phyloP scores from a whole-genome alignment of 2,797 vertebrate genomes.

The Synanceia verrucosa region DNA sequence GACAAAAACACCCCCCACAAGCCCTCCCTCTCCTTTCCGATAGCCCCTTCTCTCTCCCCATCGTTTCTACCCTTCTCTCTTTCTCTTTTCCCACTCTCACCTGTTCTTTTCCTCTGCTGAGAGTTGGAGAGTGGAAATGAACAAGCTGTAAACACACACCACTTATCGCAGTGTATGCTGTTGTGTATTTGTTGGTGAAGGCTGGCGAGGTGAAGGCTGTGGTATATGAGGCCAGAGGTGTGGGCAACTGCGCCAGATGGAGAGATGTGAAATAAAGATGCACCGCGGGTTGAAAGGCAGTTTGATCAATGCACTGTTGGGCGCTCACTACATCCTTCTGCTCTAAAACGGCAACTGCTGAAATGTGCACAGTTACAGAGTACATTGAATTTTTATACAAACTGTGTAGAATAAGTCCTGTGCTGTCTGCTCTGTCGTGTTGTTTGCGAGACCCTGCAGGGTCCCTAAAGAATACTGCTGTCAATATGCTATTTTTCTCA shows the following conservation, averaged over 20 bases:
- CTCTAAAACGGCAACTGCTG: slow-evolving; percentile 37
- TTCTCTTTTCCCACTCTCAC: slow-evolving; percentile 65
- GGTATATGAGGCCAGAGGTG: slow-evolving; percentile 70
- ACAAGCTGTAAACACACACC: slow-evolving; percentile 90
- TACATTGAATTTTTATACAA: slow-evolving; percentile 15
- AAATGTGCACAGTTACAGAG: slow-evolving; percentile 23
- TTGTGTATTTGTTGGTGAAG: slow-evolving; percentile 74
- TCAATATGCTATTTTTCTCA: slow-evolving; percentile 11
- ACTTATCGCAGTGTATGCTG: slow-evolving; percentile 83
- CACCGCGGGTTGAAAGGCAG: slow-evolving; percentile 65
- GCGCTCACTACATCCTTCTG: slow-evolving; percentile 33
- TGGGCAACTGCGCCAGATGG: slow-evolving; percentile 53
- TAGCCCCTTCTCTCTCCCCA: slow-evolving; percentile 77
- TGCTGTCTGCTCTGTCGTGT: neutral
- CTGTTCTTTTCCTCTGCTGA: slow-evolving; percentile 81
- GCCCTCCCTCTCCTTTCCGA: slow-evolving; percentile 84
- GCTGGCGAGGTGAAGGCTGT: slow-evolving; percentile 62
- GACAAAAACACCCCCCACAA: slow-evolving; percentile 86
- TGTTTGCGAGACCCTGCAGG: neutral
- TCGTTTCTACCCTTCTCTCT: slow-evolving; percentile 66
- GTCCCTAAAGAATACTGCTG: neutral
- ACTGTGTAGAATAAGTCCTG: neutral
- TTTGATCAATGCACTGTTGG: slow-evolving; percentile 66
- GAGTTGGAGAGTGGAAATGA: slow-evolving; percentile 89
- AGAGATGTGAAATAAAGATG: slow-evolving; percentile 68